These are phyloP conservation scores for Gorsachius goisagi DNA, from an alignment of 2,113 vertebrate genomes.

Conservation along the genomic window DNA sequence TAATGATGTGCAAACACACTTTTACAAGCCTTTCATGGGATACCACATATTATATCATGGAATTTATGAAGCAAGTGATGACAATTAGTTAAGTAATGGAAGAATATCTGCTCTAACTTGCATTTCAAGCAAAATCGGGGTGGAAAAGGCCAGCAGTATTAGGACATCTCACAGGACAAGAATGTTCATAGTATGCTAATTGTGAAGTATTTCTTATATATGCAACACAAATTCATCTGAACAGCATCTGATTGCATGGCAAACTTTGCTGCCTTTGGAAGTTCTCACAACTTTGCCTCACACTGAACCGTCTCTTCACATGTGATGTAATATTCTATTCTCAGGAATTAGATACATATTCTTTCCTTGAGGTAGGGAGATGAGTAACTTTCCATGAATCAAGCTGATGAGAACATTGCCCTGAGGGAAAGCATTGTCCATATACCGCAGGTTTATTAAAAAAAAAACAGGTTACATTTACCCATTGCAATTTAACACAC, in stretches of 20 bases:
- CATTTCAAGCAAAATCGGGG: neutral
- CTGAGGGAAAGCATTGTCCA: neutral
- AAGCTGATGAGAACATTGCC: slow-evolving; percentile 10
- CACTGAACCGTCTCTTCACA: neutral
- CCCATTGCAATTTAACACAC: neutral
- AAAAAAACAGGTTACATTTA: neutral
- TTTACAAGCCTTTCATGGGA: slow-evolving; percentile 4
- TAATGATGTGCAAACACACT: neutral
- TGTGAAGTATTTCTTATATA: neutral
- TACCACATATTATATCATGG: neutral
- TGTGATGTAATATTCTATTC: neutral
- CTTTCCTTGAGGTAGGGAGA: neutral
- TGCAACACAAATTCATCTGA: neutral
- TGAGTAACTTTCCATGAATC: slow-evolving; percentile 41
- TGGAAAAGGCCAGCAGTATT: neutral
- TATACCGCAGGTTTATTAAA: neutral
- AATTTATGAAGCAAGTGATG: slow-evolving; percentile 29
- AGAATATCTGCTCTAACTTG: slow-evolving; percentile 37
- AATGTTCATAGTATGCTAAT: neutral
- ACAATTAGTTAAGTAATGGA: slow-evolving; percentile 9
- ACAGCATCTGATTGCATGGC: neutral
- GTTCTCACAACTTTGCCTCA: neutral
- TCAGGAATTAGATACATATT: neutral
- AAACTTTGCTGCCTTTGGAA: neutral
- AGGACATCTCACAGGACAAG: neutral